Percentiles rank a stretch among this genome's conserved stretches.
Evolutionary conservation across 2,888 invertebrate species (phyloP).

Genomic region (Beris morrisii): DNA sequence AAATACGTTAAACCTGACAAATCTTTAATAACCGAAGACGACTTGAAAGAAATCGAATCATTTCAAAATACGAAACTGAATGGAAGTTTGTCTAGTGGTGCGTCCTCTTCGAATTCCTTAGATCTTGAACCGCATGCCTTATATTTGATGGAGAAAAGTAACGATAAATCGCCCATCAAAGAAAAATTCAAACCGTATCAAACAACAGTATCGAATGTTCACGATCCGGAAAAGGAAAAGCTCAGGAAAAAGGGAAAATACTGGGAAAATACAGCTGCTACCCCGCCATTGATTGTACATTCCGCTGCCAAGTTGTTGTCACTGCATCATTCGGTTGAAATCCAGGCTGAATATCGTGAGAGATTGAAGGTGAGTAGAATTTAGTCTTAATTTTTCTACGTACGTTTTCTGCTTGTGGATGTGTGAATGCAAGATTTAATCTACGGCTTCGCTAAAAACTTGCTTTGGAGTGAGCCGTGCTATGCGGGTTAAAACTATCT

Average conservation of each 20-base stretch:
- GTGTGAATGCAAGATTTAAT: too few species aligned
- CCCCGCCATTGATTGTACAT: conserved; percentile 52
- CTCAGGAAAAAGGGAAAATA: conserved; percentile 47
- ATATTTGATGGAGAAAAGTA: conserved; percentile 48
- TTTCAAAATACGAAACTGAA: conserved; percentile 40
- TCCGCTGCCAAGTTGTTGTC: conserved; percentile 47
- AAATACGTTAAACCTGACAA: conserved; percentile 45
- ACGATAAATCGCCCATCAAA: conserved; percentile 25
- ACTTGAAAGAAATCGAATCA: conserved; percentile 50
- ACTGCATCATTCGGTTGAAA: conserved; percentile 50
- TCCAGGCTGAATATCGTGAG: conserved; percentile 49
- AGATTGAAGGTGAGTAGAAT: conserved; percentile 47
- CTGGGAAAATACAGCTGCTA: conserved; percentile 55
- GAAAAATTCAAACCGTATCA: conserved; percentile 52
- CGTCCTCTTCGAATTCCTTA: conserved; percentile 30
- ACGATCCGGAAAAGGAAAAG: conserved; percentile 52
- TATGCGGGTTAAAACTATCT: too few species aligned
- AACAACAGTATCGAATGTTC: conserved; percentile 52
- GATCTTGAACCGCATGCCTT: conserved; percentile 49
- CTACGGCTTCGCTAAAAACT: too few species aligned
- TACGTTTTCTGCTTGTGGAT: not conserved
- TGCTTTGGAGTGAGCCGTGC: too few species aligned
- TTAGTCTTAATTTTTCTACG: not conserved
- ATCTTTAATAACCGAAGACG: conserved; percentile 48
- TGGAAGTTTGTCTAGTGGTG: conserved; percentile 16